Conservation (phyloP, 2,113 vertebrate genomes). For the Nannospalax galili region DNA sequence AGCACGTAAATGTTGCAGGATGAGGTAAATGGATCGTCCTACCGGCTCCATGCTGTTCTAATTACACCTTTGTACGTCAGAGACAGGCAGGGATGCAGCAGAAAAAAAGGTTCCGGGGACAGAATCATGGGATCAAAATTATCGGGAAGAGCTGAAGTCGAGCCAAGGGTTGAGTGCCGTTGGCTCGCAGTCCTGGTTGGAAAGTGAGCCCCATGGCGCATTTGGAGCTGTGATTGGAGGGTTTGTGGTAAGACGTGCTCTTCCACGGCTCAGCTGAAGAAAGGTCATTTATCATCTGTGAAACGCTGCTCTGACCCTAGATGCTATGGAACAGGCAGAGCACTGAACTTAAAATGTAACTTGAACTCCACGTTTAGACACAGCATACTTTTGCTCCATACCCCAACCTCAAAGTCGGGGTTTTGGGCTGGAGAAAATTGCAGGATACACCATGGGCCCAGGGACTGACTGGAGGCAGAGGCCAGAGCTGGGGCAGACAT, state of each 20-base stretch:
- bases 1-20: slow-evolving; percentile 65
- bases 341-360: neutral
- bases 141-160: slow-evolving; percentile 59
- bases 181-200: slow-evolving; percentile 26
- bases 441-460: no score
- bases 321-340: neutral
- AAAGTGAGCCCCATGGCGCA: slow-evolving; percentile 27
- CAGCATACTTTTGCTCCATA: neutral
- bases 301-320: neutral
- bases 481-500: neutral
- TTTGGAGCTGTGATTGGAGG: neutral
- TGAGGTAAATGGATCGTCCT: slow-evolving; percentile 65
- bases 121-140: slow-evolving; percentile 62
- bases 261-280: neutral
- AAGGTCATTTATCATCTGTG: slow-evolving; percentile 41
- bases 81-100: slow-evolving; percentile 51
- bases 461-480: neutral
- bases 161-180: slow-evolving; percentile 60
- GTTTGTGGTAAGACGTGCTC: slow-evolving; percentile 5
- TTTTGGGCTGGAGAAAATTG: neutral
- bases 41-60: slow-evolving; percentile 68
- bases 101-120: slow-evolving; percentile 37
- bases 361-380: neutral
- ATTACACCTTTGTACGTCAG: slow-evolving; percentile 81
- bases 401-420: neutral